These are phyloP conservation scores for Argopecten irradians DNA, from an alignment of 1,140 invertebrate species.

Conservation along the genomic window DNA sequence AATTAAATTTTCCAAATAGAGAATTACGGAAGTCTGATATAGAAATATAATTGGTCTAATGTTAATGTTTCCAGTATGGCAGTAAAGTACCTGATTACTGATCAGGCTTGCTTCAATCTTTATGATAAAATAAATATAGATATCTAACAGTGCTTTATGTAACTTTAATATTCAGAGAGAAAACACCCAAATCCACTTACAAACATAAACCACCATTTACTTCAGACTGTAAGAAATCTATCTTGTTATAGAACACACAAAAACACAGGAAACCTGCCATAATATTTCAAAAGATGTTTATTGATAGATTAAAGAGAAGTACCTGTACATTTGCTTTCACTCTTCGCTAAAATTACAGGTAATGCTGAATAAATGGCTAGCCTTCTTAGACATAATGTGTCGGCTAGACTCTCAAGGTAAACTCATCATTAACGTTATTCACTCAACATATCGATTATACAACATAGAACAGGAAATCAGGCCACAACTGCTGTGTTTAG, in stretches of 20 bases:
- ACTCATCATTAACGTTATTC: neutral
- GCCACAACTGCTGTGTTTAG: no score
- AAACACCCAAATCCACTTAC: neutral
- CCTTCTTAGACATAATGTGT: neutral
- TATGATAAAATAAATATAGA: neutral
- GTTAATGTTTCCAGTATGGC: neutral
- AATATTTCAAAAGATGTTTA: neutral
- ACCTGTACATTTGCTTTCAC: neutral
- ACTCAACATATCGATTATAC: neutral
- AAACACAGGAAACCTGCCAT: neutral
- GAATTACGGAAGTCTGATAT: neutral
- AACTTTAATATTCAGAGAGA: neutral
- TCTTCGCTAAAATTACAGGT: neutral
- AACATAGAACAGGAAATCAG: neutral
- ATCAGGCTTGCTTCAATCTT: neutral
- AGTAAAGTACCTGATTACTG: neutral
- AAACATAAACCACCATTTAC: neutral
- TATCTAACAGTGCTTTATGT: neutral
- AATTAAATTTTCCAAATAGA: neutral
- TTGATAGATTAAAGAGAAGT: conserved; percentile 1
- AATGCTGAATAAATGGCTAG: neutral
- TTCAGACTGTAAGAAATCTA: neutral
- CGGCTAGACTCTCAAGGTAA: neutral
- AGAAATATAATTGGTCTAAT: neutral
- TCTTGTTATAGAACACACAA: neutral